These are phyloP conservation scores for Pseudomyrmex concolor DNA, from an alignment of 1,140 invertebrate species.

Conservation along the genomic window DNA sequence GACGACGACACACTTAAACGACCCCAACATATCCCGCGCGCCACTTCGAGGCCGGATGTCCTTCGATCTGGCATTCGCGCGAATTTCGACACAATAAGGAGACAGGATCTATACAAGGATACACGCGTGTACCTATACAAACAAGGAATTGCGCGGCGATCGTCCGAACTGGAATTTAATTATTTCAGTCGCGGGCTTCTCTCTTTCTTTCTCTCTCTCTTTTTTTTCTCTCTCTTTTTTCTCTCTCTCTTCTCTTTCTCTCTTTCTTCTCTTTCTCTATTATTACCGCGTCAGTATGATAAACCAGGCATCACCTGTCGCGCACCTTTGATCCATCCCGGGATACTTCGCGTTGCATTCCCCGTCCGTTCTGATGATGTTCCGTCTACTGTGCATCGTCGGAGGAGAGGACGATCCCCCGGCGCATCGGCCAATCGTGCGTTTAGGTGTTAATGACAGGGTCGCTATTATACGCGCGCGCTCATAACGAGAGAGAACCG, in stretches of 20 bases:
- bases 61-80: constrained; percentile 25
- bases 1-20: constrained; percentile 48
- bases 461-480: constrained; percentile 75
- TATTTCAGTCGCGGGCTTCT: constrained; percentile 69
- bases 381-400: constrained; percentile 47
- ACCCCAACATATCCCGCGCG: constrained; percentile 9
- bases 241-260: background rate
- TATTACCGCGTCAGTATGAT: constrained; percentile 78
- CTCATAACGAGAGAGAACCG: constrained; percentile 76
- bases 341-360: constrained; percentile 54
- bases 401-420: constrained; percentile 13
- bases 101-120: background rate
- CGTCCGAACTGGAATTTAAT: constrained; percentile 76
- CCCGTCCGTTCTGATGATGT: constrained; percentile 19
- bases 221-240: too few relatives aligned
- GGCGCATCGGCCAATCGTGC: constrained; percentile 67
- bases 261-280: constrained; percentile 40
- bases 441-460: constrained; percentile 82
- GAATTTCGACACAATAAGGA: constrained; percentile 19
- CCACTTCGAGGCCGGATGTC: constrained; percentile 4
- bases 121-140: background rate
- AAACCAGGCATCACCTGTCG: constrained; percentile 78
- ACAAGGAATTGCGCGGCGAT: constrained; percentile 23
- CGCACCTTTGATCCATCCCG: constrained; percentile 69
- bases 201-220: too few relatives aligned